These are phyloP conservation scores for Tyria jacobaeae DNA, from an alignment of 2,888 invertebrate species.

Conservation along the genomic window DNA sequence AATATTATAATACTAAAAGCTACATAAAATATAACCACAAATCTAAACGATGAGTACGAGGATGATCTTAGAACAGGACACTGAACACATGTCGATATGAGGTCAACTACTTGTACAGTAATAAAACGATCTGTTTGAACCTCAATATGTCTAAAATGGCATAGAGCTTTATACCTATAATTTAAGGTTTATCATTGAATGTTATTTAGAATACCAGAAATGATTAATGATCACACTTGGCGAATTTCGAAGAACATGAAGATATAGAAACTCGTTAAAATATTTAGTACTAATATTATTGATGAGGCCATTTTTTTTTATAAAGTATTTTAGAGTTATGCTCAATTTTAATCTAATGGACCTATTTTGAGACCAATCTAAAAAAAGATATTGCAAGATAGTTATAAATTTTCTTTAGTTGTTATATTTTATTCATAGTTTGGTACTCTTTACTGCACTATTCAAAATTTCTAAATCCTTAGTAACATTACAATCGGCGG, in stretches of 20 bases:
- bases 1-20: conserved; percentile 52
- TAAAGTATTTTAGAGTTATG: too few species aligned
- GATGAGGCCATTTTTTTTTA: neutral
- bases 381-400: too few species aligned
- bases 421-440: too few species aligned
- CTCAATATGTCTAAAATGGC: conserved; percentile 12
- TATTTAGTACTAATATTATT: conserved; percentile 2
- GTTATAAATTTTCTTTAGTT: too few species aligned
- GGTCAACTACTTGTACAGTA: conserved; percentile 44
- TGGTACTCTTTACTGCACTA: too few species aligned
- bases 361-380: too few species aligned
- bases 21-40: conserved; percentile 52
- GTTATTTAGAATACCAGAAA: conserved; percentile 11
- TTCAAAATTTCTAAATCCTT: too few species aligned
- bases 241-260: conserved; percentile 29
- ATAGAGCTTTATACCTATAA: conserved; percentile 16
- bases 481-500: too few species aligned
- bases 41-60: conserved; percentile 51
- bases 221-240: conserved; percentile 34
- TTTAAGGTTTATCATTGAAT: conserved; percentile 16
- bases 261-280: conserved; percentile 15
- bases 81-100: conserved; percentile 55
- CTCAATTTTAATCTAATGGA: too few species aligned
- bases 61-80: conserved; percentile 43
- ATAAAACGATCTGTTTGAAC: conserved; percentile 36